Evolutionary conservation across 2,888 invertebrate species (phyloP).

Genomic region (Dascillus cervinus): DNA sequence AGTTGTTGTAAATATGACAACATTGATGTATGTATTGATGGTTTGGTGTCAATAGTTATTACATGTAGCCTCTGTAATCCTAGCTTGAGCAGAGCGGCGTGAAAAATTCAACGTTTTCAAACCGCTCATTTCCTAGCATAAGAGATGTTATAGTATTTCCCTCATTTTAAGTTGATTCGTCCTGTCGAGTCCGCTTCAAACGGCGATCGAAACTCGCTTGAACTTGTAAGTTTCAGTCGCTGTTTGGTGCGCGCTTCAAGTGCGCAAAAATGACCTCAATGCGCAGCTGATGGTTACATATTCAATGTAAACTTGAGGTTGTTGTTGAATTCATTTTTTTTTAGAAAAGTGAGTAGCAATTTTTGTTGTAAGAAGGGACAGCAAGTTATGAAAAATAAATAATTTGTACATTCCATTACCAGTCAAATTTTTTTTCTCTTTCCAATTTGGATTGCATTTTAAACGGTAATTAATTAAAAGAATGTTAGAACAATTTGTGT

Average conservation of each 20-base stretch:
- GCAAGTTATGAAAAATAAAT: constrained; percentile 53
- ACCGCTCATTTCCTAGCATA: constrained; percentile 9
- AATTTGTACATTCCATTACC: constrained; percentile 79
- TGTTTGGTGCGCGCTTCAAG: too few species aligned
- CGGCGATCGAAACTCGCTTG: too few species aligned
- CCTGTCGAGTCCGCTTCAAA: too few species aligned
- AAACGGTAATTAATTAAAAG: too few species aligned
- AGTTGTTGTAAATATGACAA: constrained; percentile 35
- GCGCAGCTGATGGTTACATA: too few species aligned
- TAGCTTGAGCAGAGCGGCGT: constrained; percentile 22
- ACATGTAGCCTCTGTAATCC: constrained; percentile 23
- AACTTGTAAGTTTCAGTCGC: too few species aligned
- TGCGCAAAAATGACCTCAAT: too few species aligned
- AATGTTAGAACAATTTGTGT: not conserved
- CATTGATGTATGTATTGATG: constrained; percentile 30
- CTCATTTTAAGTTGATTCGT: constrained; percentile 11
- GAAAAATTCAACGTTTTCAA: constrained; percentile 10
- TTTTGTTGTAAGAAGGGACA: constrained; percentile 49
- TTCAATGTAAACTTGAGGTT: too few species aligned
- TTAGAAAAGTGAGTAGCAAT: constrained; percentile 19
- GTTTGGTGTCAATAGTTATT: constrained; percentile 22
- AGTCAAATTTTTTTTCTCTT: constrained; percentile 45
- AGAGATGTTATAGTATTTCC: constrained; percentile 10
- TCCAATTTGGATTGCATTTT: not conserved
- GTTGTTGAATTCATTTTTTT: too few species aligned